These are phyloP conservation scores for Myoxocephalus aenaeus DNA, from an alignment of 2,797 vertebrate species.

Conservation along the genomic window DNA sequence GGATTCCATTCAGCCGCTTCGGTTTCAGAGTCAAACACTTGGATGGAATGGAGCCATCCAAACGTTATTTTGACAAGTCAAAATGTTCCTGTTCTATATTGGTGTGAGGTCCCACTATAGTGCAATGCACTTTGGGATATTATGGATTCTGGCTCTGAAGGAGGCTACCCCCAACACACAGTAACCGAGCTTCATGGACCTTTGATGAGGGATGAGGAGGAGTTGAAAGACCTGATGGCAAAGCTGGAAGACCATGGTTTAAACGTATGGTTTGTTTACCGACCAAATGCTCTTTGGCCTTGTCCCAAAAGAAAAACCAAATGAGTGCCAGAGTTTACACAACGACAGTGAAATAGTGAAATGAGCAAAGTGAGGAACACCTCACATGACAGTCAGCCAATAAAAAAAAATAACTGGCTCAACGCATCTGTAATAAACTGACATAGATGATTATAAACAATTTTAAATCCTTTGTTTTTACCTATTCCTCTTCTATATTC, in stretches of 20 bases:
- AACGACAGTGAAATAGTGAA: neutral
- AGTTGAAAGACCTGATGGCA: neutral
- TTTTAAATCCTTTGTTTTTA: neutral
- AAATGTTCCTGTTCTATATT: neutral
- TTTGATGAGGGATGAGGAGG: neutral
- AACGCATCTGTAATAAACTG: neutral
- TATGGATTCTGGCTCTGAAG: neutral
- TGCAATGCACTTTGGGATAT: neutral
- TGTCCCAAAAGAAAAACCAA: neutral
- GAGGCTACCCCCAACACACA: neutral
- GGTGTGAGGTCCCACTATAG: neutral
- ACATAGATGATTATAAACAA: too few relatives aligned
- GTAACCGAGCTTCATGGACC: neutral
- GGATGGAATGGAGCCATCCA: neutral
- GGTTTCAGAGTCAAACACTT: neutral
- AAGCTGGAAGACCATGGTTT: neutral
- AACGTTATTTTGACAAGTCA: neutral
- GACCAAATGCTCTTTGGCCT: neutral
- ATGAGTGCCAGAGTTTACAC: neutral
- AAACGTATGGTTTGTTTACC: neutral
- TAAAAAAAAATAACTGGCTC: neutral
- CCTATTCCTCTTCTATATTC: neutral
- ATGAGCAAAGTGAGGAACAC: neutral
- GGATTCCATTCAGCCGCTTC: neutral
- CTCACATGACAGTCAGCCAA: neutral